These are phyloP conservation scores for Pseudomyrmex flavicornis DNA, from an alignment of 1,140 invertebrate genomes.

Conservation along the genomic window DNA sequence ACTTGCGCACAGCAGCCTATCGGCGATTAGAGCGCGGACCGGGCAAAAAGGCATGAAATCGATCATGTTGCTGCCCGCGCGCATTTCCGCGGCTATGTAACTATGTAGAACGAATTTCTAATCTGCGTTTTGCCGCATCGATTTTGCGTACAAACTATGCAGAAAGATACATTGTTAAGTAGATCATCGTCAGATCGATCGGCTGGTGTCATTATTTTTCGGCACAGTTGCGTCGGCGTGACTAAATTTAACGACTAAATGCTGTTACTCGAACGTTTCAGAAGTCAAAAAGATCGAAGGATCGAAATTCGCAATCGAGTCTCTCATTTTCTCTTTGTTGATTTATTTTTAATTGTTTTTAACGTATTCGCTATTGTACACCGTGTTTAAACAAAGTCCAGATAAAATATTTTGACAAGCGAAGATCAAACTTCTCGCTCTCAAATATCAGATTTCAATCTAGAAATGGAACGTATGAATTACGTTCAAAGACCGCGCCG, in stretches of 20 bases:
- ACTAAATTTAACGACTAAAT: not conserved
- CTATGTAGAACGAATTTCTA: constrained; percentile 71
- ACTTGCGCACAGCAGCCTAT: not conserved
- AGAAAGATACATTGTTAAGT: constrained; percentile 67
- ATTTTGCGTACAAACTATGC: constrained; percentile 68
- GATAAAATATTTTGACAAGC: constrained; percentile 41
- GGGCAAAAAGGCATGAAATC: constrained; percentile 18
- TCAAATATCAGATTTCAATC: constrained; percentile 36
- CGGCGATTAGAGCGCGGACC: not conserved
- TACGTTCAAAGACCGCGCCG: constrained; percentile 27
- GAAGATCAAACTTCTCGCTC: constrained; percentile 25
- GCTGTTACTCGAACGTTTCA: not conserved
- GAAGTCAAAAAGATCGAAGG: not conserved
- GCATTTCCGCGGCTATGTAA: constrained; percentile 61
- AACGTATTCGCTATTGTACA: not conserved
- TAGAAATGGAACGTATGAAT: constrained; percentile 18
- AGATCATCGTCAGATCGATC: constrained; percentile 52
- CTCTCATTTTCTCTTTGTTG: not conserved
- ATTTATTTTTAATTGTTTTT: not conserved
- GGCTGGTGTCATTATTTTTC: constrained; percentile 48
- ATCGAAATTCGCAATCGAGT: constrained; percentile 19
- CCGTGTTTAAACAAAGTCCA: not conserved
- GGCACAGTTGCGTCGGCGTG: constrained; percentile 10
- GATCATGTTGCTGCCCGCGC: constrained; percentile 19
- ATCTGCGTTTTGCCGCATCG: constrained; percentile 65